Conservation (phyloP, 37 sponge, comb jelly and placozoan species). For the Oopsacas minuta region DNA sequence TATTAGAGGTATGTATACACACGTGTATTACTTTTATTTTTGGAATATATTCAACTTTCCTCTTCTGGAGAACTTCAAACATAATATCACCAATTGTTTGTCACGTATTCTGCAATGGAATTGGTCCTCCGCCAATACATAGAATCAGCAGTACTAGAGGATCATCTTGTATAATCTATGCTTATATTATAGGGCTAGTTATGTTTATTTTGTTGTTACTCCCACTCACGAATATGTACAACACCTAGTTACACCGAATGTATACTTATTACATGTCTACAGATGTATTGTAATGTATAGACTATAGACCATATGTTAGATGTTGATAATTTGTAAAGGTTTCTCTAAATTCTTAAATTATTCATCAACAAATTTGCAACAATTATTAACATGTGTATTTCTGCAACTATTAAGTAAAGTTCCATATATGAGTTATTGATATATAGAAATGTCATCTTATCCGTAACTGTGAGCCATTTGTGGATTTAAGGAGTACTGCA, state of each 20-base stretch:
- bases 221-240: slow-evolving; percentile 32
- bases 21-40: slow-evolving; percentile 56
- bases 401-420: no score
- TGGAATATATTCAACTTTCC: slow-evolving; percentile 54
- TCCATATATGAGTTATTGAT: no score
- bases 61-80: slow-evolving; percentile 59
- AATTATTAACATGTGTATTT: no score
- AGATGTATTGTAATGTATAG: no score
- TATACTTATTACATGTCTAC: no score
- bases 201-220: slow-evolving; percentile 34
- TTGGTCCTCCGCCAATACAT: slow-evolving; percentile 68
- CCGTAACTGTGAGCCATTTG: no score
- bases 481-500: no score
- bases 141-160: slow-evolving; percentile 17
- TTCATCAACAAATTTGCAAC: no score
- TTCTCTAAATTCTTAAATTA: no score
- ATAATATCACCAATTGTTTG: slow-evolving; percentile 52
- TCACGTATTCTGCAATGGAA: slow-evolving; percentile 71
- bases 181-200: slow-evolving; percentile 46
- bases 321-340: no score
- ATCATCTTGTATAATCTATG: not conserved
- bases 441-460: no score
- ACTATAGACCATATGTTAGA: no score
- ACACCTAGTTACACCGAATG: not conserved
- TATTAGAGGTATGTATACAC: slow-evolving; percentile 29